Conservation (phyloP, 2,888 invertebrate genomes). For the Leistus spinibarbis region DNA sequence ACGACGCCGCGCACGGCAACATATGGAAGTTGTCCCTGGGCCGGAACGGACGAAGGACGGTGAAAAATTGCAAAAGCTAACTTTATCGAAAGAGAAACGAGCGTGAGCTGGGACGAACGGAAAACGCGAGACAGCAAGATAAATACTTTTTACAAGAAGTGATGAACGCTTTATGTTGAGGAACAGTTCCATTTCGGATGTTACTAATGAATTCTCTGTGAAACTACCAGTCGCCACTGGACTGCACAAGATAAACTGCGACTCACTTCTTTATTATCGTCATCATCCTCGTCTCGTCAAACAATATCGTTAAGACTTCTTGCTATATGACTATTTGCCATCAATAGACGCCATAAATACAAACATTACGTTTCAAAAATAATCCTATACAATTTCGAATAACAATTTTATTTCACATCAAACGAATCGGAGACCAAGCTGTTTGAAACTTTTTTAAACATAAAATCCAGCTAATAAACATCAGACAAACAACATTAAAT, state of each 20-base stretch:
- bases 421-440: not conserved
- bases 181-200: conserved; percentile 38
- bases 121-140: conserved; percentile 34
- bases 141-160: conserved; percentile 39
- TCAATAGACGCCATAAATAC: not conserved
- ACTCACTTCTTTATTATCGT: conserved; percentile 25
- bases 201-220: conserved; percentile 36
- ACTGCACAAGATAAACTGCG: conserved; percentile 34
- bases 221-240: conserved; percentile 19
- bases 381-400: not conserved
- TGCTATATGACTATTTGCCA: not conserved
- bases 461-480: not conserved
- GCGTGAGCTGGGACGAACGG: not conserved
- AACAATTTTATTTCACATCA: not conserved
- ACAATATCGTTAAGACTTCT: not conserved
- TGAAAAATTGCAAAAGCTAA: conserved; percentile 54
- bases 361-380: not conserved
- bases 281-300: conserved; percentile 7
- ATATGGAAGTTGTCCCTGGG: conserved; percentile 49
- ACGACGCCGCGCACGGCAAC: conserved; percentile 45
- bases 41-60: conserved; percentile 50
- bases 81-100: conserved; percentile 49
- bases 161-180: conserved; percentile 31
- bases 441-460: not conserved
- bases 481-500: not conserved